phyloP scores from a whole-genome alignment of 2,113 vertebrate species.

The Dicentrarchus labrax region DNA sequence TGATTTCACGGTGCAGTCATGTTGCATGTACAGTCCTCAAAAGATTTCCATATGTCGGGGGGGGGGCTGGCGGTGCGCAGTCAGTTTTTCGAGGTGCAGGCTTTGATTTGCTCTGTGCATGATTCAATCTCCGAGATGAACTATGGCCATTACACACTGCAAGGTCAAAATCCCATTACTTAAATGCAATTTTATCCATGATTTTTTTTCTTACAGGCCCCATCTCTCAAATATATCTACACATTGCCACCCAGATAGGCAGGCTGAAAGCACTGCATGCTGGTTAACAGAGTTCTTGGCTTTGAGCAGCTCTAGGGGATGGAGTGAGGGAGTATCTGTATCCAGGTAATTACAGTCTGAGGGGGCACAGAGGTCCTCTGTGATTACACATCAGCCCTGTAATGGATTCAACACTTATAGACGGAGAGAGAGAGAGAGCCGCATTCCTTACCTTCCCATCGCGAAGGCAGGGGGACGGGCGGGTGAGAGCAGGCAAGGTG shows the following conservation, averaged over 20 bases:
- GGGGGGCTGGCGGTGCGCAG: background rate
- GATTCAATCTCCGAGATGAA: slow-evolving; percentile 63
- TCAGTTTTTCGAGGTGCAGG: slow-evolving; percentile 41
- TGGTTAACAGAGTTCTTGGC: slow-evolving; percentile 79
- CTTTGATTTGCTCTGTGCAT: slow-evolving; percentile 56
- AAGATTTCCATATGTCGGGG: slow-evolving; percentile 48
- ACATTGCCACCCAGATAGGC: slow-evolving; percentile 62
- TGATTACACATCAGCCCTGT: slow-evolving; percentile 88
- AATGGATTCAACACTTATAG: slow-evolving; percentile 88
- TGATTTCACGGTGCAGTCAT: slow-evolving; percentile 77
- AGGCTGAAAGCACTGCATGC: slow-evolving; percentile 72
- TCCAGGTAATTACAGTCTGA: slow-evolving; percentile 86
- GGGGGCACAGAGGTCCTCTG: slow-evolving; percentile 82
- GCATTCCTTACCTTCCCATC: slow-evolving; percentile 72
- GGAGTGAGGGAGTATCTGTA: slow-evolving; percentile 81
- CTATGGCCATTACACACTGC: slow-evolving; percentile 55
- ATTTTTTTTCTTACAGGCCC: slow-evolving; percentile 37
- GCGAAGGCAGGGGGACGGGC: slow-evolving; percentile 60
- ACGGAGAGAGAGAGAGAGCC: slow-evolving; percentile 58
- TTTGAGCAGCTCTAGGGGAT: slow-evolving; percentile 71
- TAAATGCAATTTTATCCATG: slow-evolving; percentile 62
- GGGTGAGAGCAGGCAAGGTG: slow-evolving; percentile 62
- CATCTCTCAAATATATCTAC: slow-evolving; percentile 62
- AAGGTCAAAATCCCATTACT: slow-evolving; percentile 73
- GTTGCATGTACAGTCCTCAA: slow-evolving; percentile 53